phyloP scores from a whole-genome alignment of 53 echinoderm and acorn worm species.

The Mesocentrotus franciscanus region DNA sequence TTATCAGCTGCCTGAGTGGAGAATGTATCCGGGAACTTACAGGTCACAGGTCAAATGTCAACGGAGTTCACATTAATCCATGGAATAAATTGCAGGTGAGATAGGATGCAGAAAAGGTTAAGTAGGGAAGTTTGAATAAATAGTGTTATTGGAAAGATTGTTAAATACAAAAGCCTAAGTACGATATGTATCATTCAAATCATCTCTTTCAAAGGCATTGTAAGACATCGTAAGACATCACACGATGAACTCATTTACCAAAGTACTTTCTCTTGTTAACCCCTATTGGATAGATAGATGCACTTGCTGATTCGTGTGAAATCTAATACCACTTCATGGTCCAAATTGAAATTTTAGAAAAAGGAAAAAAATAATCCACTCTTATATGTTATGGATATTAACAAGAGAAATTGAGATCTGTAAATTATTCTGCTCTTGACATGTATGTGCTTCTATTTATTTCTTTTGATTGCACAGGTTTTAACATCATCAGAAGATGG shows the following conservation, averaged over 20 bases:
- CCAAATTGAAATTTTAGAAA: too few species aligned
- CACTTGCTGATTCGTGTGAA: too few species aligned
- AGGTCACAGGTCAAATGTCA: slow-evolving; percentile 80
- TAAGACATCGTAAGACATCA: too few species aligned
- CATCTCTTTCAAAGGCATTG: too few species aligned
- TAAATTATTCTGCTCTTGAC: too few species aligned
- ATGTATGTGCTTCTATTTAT: background rate
- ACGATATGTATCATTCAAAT: too few species aligned
- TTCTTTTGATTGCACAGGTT: slow-evolving; percentile 65
- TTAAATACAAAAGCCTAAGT: background rate
- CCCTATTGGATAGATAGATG: too few species aligned
- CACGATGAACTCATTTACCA: too few species aligned
- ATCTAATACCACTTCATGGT: too few species aligned
- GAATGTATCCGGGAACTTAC: slow-evolving; percentile 83
- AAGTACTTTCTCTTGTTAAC: too few species aligned
- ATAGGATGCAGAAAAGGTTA: background rate
- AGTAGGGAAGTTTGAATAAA: background rate
- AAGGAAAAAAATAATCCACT: too few species aligned
- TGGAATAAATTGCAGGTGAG: slow-evolving; percentile 79
- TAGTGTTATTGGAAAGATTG: background rate
- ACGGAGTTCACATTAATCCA: slow-evolving; percentile 72
- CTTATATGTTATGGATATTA: too few species aligned
- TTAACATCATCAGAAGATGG: slow-evolving; percentile 85
- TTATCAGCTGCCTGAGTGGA: slow-evolving; percentile 87
- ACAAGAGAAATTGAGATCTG: background rate